Evolutionary conservation across 2,888 invertebrate genomes (phyloP).

Genomic region (Ennomos quercinarius): DNA sequence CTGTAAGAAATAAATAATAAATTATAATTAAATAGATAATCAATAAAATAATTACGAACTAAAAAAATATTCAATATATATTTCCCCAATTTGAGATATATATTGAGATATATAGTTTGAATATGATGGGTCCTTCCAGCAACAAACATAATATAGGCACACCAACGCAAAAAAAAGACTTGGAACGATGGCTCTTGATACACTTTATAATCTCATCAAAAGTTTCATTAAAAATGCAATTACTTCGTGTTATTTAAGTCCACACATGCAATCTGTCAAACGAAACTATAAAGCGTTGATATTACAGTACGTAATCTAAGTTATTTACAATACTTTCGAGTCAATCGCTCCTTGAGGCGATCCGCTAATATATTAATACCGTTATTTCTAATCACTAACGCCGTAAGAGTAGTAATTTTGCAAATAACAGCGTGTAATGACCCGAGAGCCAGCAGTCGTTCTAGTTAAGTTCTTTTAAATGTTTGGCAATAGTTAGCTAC

Average conservation of each 20-base stretch:
- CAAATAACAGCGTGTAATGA: constrained; percentile 59
- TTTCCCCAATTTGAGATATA: no score
- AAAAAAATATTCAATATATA: no score
- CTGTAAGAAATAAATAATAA: no score
- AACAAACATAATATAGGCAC: no score
- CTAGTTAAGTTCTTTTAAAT: neutral
- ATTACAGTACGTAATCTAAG: constrained; percentile 54
- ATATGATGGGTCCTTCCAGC: no score
- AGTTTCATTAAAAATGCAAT: constrained; percentile 5
- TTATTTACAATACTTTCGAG: constrained; percentile 48
- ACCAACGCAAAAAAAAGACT: no score
- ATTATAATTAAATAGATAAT: no score
- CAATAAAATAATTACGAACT: no score
- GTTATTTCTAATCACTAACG: constrained; percentile 68
- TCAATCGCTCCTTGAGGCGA: constrained; percentile 67
- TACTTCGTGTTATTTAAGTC: constrained; percentile 1
- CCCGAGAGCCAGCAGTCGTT: constrained; percentile 30
- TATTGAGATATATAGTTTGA: no score
- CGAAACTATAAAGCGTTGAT: constrained; percentile 57
- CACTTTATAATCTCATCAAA: neutral
- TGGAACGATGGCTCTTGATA: no score
- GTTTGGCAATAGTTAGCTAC: no score
- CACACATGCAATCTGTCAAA: constrained; percentile 17
- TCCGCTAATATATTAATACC: constrained; percentile 58
- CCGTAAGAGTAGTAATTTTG: constrained; percentile 70